phyloP scores from a whole-genome alignment of 2,113 vertebrate genomes.

The Siniperca chuatsi region DNA sequence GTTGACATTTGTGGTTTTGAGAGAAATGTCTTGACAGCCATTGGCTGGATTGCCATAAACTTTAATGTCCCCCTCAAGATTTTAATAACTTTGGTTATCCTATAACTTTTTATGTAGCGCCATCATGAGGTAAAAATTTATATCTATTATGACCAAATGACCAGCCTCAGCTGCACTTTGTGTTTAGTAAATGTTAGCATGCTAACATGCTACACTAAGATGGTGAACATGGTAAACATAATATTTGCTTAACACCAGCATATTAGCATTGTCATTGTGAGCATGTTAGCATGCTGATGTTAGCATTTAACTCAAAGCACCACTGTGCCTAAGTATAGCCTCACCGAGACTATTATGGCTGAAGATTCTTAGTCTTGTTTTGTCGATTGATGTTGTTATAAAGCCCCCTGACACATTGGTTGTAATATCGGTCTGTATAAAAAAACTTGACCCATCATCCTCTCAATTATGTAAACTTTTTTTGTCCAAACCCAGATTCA shows the following conservation, averaged over 20 bases:
- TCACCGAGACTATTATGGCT: not conserved
- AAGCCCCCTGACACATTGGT: not conserved
- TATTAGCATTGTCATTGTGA: not conserved
- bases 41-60: not conserved
- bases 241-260: not conserved
- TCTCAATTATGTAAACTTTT: constrained; percentile 11
- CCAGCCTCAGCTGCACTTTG: not conserved
- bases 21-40: not conserved
- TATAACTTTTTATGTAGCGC: not conserved
- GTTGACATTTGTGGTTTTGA: not conserved
- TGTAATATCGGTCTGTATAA: not conserved
- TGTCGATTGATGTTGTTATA: not conserved
- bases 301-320: not conserved
- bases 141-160: not conserved
- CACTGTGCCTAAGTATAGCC: not conserved
- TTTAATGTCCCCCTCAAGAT: not conserved
- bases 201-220: not conserved
- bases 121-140: not conserved
- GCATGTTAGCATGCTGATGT: not conserved
- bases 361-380: not conserved
- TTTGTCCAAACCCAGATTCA: constrained; percentile 15
- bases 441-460: not conserved
- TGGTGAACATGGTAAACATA: not conserved
- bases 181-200: not conserved
- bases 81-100: not conserved